Evolutionary conservation across 2,113 vertebrate species (phyloP), one percentile per base, ranked within the genome.

Genomic region (Psittacula cyanocephala): DNA sequence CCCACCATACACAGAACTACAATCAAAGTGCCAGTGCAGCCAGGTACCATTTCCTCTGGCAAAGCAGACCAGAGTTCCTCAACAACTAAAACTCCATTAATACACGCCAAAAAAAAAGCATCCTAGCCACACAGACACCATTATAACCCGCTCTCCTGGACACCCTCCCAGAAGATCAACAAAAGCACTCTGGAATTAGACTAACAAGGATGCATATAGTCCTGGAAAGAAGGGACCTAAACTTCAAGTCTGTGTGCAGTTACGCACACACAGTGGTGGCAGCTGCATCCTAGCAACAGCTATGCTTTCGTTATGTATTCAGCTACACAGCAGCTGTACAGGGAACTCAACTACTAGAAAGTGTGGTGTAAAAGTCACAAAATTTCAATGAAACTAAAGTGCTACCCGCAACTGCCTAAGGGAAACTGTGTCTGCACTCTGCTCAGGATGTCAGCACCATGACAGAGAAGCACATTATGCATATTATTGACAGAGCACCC

Each of bases 381-480:
- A 37, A 46, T 71, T 70, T 2, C 41, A 59, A 7, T 3, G n/a
- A 83, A 86, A 68, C 14, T 28, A 24, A 81, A 62, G 37, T 1
- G 3, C 62, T 74, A 39, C n/a, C 57, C 50, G 46, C 43, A 63
- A 10, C 7, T 7, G 1, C 44, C 55, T 31, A 22, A 55, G 23
- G 19, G 53, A 49, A 79, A 41, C n/a, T 4, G 29, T 6, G 37
- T 57, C 33, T 70, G 46, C 49, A 57, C 46, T 35, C 29, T 29
- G 37, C 46, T 47, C 50, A 70, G 11, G 20, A 10, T 14, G 46
- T 3, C 0, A 0, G 33, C 10, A 31, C 39, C 24, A 15, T 29
- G 28, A 77, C n/a, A 72, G 39, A 71, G 72, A 35, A 84, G 37
- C 17, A 64, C 22, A 17, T 1, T 22, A 39, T 46, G 16, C 18